phyloP scores from a whole-genome alignment of 2,888 invertebrate species.

The Synergus gifuensis region DNA sequence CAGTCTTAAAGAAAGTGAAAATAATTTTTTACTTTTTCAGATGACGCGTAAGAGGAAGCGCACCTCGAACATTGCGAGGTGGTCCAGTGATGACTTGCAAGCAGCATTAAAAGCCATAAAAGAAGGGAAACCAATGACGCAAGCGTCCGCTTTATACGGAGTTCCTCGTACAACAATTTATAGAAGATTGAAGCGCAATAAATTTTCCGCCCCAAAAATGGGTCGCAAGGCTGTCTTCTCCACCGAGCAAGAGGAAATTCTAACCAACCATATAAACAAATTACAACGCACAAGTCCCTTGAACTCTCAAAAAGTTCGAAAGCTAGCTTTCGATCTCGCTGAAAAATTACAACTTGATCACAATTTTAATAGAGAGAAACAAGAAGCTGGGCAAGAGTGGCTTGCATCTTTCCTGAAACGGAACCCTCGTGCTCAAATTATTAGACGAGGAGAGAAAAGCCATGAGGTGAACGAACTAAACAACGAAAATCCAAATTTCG shows the following conservation, averaged over 20 bases:
- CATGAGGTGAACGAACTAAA: not conserved
- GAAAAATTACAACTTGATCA: constrained; percentile 3
- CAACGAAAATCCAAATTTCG: not conserved
- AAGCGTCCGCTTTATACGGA: not conserved
- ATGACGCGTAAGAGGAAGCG: not conserved
- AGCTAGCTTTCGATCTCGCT: constrained; percentile 4
- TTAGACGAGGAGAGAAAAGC: not conserved
- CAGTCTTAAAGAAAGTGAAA: no score
- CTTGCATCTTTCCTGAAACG: not conserved
- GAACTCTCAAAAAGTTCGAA: constrained; percentile 1
- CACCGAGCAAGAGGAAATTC: not conserved
- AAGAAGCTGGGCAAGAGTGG: constrained; percentile 2
- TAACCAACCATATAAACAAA: not conserved
- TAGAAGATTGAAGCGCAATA: not conserved
- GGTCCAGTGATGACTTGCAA: not conserved
- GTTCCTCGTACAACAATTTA: constrained; percentile 9
- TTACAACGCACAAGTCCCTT: not conserved
- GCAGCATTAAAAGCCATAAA: not conserved
- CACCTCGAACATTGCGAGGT: not conserved
- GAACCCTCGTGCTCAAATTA: not conserved
- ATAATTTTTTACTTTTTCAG: not conserved
- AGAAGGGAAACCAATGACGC: not conserved
- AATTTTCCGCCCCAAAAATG: constrained; percentile 1
- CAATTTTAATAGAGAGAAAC: constrained; percentile 1
- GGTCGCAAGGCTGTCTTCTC: not conserved